Evolutionary conservation across 2,888 invertebrate genomes (phyloP).

Genomic region (Drosophila nr. perissopoda): DNA sequence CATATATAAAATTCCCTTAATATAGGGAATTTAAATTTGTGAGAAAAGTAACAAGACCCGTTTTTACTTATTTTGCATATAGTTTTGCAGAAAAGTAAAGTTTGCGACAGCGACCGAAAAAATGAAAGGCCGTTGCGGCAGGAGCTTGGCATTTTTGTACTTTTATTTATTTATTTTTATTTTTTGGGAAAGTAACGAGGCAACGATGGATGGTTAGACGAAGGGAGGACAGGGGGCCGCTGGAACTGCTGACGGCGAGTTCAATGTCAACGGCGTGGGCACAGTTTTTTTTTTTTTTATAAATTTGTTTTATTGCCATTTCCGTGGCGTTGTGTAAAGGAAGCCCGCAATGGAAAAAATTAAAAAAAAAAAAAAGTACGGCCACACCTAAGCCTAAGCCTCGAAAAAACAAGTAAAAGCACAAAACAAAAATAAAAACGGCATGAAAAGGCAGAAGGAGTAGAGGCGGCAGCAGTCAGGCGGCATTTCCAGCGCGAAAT

Average conservation of each 20-base stretch:
- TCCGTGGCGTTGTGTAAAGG: slow-evolving; percentile 66
- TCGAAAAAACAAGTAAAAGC: slow-evolving; percentile 57
- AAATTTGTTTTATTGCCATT: slow-evolving; percentile 50
- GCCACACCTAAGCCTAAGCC: slow-evolving; percentile 72
- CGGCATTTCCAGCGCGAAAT: slow-evolving; percentile 65
- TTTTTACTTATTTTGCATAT: slow-evolving; percentile 1
- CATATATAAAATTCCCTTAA: slow-evolving; percentile 3
- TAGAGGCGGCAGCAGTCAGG: slow-evolving; percentile 43
- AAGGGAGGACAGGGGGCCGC: slow-evolving; percentile 22
- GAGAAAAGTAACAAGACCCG: slow-evolving; percentile 8
- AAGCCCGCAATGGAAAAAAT: slow-evolving; percentile 49
- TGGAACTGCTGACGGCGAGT: slow-evolving; percentile 58
- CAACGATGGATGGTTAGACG: slow-evolving; percentile 16
- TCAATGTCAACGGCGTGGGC: slow-evolving; percentile 74
- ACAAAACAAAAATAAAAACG: slow-evolving; percentile 55
- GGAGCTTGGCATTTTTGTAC: slow-evolving; percentile 50
- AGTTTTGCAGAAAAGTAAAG: slow-evolving; percentile 53
- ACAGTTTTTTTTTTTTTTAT: slow-evolving; percentile 23
- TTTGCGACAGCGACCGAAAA: slow-evolving; percentile 48
- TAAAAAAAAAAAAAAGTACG: slow-evolving; percentile 53
- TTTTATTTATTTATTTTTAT: slow-evolving; percentile 30
- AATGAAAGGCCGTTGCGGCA: slow-evolving; percentile 69
- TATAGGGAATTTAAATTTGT: neutral
- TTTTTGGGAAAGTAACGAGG: slow-evolving; percentile 70
- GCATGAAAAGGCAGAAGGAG: slow-evolving; percentile 29